Evolutionary conservation across 2,888 invertebrate genomes (phyloP), one percentile per base, ranked within the genome.

Genomic region (Macaria liturata): DNA sequence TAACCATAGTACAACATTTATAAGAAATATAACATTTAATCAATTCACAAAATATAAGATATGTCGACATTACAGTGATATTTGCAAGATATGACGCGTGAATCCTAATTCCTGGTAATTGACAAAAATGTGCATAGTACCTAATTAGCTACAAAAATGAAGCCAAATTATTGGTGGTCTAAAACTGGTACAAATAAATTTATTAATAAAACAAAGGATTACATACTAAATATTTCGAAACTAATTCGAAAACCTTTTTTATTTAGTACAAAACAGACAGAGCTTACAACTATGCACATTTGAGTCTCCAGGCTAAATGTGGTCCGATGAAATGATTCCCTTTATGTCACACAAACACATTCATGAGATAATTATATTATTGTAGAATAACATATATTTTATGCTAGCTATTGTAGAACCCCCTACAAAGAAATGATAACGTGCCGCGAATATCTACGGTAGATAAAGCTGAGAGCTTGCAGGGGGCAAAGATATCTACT

Each of bases 41-140:
- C 81, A 88, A 89, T 84, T 86, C 85, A 87, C 80, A 84, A 86
- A 91, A 88, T 83, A 84, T 86, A 84, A 90, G 88, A 91, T 91
- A 91, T 90, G 89, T 88, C 70, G 83, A 88, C 79, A 86, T 83
- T 84, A 86, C 80, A 86, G 74, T 86, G 85, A 89, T 91, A 91
- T 85, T 78, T 62, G 48, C 83, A 85, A 86, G 83, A 88, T 88
- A 89, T 88, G 84, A 79, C 71, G 66, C 74, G 76, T 78, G 76
- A 76, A 80, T 71, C 72, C 70, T 71, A 75, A 76, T 7, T 20
- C 7, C 32, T 8, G 32, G 4, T 44, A n/a, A 5, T 8, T 20
- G 3, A 32, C 32, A 4, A 4, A 45, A 51, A 5, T 31, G 37
- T 46, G 30, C 34, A 51, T 32, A 20, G 7, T 37, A n/a, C n/a